Evolutionary conservation across 2,113 vertebrate genomes (phyloP).

Genomic region (Ceratotherium simum): DNA sequence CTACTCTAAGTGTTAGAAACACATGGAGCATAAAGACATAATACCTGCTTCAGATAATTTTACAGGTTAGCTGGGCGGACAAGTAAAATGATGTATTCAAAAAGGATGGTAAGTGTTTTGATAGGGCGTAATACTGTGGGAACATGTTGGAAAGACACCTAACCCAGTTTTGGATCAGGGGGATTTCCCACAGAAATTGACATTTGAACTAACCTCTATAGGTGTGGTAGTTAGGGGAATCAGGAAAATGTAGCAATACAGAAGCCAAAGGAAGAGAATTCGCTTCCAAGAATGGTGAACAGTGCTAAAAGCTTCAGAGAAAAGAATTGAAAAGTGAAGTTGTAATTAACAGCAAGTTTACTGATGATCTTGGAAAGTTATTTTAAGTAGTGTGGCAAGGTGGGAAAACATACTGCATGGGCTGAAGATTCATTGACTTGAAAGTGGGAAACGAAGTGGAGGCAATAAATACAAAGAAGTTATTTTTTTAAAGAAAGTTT

Average conservation of each 20-base stretch:
- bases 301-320: background rate
- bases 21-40: background rate
- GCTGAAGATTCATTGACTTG: background rate
- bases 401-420: background rate
- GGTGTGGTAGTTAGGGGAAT: background rate
- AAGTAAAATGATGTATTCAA: slow-evolving; percentile 1
- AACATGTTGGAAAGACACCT: background rate
- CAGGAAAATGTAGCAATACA: background rate
- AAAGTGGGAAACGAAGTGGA: background rate
- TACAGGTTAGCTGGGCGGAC: background rate
- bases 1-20: slow-evolving; percentile 19
- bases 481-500: background rate
- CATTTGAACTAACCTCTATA: background rate
- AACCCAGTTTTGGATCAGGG: background rate
- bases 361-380: background rate
- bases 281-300: background rate
- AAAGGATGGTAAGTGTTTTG: slow-evolving; percentile 30
- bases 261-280: background rate
- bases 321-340: background rate
- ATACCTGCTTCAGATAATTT: background rate
- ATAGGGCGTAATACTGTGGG: background rate
- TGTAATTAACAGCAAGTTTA: slow-evolving; percentile 40
- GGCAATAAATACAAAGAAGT: background rate
- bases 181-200: background rate
- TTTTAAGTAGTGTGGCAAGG: slow-evolving; percentile 2